phyloP scores from a whole-genome alignment of 2,888 invertebrate genomes.

The Caenorhabditis sinica region DNA sequence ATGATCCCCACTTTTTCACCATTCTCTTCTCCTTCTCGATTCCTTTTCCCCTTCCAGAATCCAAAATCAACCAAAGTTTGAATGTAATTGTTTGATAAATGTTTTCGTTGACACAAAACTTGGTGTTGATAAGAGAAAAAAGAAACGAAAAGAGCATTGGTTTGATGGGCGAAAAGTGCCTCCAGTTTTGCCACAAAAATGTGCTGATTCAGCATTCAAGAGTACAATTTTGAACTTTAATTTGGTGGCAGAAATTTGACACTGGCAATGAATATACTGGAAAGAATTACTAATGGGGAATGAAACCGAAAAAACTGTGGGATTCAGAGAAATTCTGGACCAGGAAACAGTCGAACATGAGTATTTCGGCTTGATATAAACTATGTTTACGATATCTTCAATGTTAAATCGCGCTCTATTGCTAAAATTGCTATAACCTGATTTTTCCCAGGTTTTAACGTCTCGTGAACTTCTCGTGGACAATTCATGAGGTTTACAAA shows the following conservation, averaged over 20 bases:
- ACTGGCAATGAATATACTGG: neutral
- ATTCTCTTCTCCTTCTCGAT: no score
- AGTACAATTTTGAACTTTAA: neutral
- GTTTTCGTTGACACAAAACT: constrained; percentile 18
- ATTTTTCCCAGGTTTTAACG: no score
- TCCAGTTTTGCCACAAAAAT: constrained; percentile 37
- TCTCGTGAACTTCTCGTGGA: no score
- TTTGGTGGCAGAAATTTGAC: neutral
- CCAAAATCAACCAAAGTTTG: constrained; percentile 2
- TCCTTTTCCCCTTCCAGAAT: neutral
- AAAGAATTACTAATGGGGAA: neutral
- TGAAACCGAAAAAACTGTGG: no score
- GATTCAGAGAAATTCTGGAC: no score
- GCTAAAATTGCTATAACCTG: no score
- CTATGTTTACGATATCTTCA: no score
- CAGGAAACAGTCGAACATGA: no score
- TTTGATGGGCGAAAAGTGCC: constrained; percentile 11
- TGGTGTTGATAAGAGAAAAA: constrained; percentile 15
- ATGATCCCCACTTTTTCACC: no score
- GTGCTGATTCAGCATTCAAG: neutral
- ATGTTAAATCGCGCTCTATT: no score
- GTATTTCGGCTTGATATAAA: no score
- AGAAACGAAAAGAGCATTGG: neutral
- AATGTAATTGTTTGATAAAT: constrained; percentile 20
- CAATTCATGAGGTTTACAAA: no score